phyloP scores from a whole-genome alignment of 2,113 vertebrate genomes.

The Thamnophis sirtalis region DNA sequence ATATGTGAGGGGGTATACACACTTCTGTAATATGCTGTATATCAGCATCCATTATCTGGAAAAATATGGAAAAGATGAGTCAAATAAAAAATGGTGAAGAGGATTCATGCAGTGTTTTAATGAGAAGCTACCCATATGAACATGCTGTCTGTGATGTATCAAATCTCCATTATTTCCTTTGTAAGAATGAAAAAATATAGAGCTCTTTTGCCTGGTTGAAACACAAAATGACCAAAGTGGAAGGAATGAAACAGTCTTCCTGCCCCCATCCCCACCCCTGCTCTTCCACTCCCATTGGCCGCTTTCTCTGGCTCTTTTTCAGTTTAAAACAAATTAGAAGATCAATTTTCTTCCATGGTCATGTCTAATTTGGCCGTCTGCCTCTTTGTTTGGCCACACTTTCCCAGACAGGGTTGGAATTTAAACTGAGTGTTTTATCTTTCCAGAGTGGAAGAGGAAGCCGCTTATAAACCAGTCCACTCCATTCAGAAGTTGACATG shows the following conservation, averaged over 20 bases:
- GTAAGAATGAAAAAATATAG: background rate
- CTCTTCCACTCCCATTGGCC: background rate
- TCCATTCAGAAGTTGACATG: background rate
- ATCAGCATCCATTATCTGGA: background rate
- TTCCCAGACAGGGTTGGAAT: background rate
- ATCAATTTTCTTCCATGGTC: background rate
- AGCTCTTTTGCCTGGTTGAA: background rate
- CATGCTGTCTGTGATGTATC: background rate
- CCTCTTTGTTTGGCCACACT: background rate
- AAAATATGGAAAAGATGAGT: background rate
- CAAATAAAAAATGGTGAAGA: background rate
- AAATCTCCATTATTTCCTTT: background rate
- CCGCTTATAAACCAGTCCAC: constrained; percentile 25
- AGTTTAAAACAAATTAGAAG: background rate
- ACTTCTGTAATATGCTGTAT: no score
- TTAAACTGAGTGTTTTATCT: constrained; percentile 16
- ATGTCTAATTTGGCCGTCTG: background rate
- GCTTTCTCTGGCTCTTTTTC: background rate
- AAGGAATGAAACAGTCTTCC: background rate
- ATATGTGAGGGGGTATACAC: no score
- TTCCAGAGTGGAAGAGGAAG: constrained; percentile 54
- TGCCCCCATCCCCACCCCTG: background rate
- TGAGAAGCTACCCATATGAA: background rate
- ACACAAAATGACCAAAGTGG: background rate
- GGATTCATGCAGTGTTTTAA: background rate